These are phyloP conservation scores for Chauna torquata DNA, from an alignment of 2,113 vertebrate genomes.

Conservation along the genomic window DNA sequence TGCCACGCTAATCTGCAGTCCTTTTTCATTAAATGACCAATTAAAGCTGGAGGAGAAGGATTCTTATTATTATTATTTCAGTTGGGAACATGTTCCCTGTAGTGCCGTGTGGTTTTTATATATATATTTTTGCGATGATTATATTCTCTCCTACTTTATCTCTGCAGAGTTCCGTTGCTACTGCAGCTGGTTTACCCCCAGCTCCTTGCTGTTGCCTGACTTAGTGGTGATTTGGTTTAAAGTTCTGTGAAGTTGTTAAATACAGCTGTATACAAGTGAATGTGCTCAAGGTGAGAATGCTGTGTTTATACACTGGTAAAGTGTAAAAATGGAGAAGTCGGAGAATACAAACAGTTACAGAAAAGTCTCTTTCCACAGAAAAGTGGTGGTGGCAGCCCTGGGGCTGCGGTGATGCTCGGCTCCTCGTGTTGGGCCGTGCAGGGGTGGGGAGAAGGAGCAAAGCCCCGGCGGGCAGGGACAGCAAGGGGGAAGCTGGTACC, in stretches of 20 bases:
- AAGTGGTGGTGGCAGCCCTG: neutral
- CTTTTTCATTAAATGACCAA: slow-evolving; percentile 66
- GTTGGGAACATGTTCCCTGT: slow-evolving; percentile 22
- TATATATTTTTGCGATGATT: neutral
- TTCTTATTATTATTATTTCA: slow-evolving; percentile 42
- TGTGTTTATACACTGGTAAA: neutral
- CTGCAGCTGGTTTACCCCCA: neutral
- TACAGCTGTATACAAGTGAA: neutral
- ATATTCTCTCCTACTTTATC: neutral
- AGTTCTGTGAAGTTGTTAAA: neutral
- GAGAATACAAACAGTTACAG: neutral
- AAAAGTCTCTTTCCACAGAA: neutral
- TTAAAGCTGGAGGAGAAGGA: slow-evolving; percentile 48
- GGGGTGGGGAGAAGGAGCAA: neutral
- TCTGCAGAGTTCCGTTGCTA: neutral
- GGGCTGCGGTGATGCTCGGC: neutral
- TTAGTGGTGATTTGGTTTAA: neutral
- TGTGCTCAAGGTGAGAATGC: neutral
- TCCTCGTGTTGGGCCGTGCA: rapidly evolving
- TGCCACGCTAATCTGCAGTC: slow-evolving; percentile 43
- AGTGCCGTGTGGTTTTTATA: neutral
- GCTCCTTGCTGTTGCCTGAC: neutral
- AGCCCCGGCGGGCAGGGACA: rapidly evolving
- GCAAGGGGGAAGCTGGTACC: neutral
- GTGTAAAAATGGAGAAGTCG: neutral